Conservation (phyloP, 30 jellyfish, hydroid and myxozoan genomes). For the Pelagia noctiluca region DNA sequence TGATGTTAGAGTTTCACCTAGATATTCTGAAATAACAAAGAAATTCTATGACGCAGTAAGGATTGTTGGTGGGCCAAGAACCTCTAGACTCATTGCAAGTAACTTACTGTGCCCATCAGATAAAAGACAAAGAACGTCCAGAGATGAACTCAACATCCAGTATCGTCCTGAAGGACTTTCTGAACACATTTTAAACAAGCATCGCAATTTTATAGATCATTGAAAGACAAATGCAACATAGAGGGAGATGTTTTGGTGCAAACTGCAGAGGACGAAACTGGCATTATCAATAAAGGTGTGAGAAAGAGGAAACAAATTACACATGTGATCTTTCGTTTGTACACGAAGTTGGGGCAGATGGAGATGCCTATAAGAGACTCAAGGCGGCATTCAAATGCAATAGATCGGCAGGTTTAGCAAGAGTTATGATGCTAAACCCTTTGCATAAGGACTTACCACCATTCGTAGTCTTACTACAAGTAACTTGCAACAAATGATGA, state of each 20-base stretch:
- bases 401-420: constrained; percentile 10
- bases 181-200: constrained; percentile 27
- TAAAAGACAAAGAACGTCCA: constrained; percentile 1
- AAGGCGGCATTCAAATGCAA: constrained; percentile 17
- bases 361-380: constrained; percentile 18
- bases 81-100: too few species aligned
- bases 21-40: background rate
- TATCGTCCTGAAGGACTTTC: constrained; percentile 25
- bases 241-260: constrained; percentile 4
- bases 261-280: constrained; percentile 20
- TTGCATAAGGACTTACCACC: constrained; percentile 29
- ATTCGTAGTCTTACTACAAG: background rate
- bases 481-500: background rate
- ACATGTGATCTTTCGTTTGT: constrained; percentile 14
- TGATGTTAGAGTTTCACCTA: constrained; percentile 8
- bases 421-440: constrained; percentile 49
- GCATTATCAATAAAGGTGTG: constrained; percentile 34
- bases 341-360: constrained; percentile 29
- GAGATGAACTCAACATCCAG: background rate
- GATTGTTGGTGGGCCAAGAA: constrained; percentile 4
- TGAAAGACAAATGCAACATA: background rate
- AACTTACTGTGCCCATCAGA: constrained; percentile 24
- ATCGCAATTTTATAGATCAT: constrained; percentile 3
- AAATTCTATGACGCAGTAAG: constrained; percentile 1
- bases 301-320: constrained; percentile 13